These are phyloP conservation scores for Sminthopsis crassicaudata DNA, from an alignment of 2,113 vertebrate genomes.

Conservation along the genomic window DNA sequence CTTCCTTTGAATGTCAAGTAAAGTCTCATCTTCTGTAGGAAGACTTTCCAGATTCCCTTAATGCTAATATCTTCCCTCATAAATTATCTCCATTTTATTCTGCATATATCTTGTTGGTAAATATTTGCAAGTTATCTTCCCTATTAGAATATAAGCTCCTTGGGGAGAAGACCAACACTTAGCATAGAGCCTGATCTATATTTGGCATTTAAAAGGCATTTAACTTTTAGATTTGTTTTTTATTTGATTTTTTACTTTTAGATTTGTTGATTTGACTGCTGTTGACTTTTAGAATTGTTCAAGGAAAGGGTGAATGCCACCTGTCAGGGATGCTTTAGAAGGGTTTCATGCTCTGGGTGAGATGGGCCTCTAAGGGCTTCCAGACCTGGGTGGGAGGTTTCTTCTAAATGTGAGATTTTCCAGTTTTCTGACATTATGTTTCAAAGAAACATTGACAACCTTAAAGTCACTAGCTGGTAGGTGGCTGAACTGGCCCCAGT, in stretches of 20 bases:
- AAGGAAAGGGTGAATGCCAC: background rate
- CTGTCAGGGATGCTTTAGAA: background rate
- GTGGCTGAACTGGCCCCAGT: background rate
- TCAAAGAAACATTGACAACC: background rate
- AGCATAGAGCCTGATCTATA: background rate
- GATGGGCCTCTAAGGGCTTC: background rate
- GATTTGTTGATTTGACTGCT: background rate
- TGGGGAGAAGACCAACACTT: background rate
- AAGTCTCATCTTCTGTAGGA: background rate
- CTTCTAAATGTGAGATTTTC: background rate
- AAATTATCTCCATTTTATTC: background rate
- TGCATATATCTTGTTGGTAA: background rate
- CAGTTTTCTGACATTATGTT: background rate
- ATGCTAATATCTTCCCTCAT: background rate
- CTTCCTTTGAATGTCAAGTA: background rate
- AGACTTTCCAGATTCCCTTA: background rate
- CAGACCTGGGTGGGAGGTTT: background rate
- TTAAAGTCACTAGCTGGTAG: background rate
- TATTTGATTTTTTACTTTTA: too few relatives aligned
- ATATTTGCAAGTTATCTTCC: background rate
- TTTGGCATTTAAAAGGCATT: background rate
- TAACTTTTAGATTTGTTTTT: too few relatives aligned
- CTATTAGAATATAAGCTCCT: background rate
- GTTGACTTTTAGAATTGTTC: background rate
- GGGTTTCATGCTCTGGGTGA: background rate